phyloP scores from a whole-genome alignment of 2,888 invertebrate species.

The Pogonocherus hispidulus region DNA sequence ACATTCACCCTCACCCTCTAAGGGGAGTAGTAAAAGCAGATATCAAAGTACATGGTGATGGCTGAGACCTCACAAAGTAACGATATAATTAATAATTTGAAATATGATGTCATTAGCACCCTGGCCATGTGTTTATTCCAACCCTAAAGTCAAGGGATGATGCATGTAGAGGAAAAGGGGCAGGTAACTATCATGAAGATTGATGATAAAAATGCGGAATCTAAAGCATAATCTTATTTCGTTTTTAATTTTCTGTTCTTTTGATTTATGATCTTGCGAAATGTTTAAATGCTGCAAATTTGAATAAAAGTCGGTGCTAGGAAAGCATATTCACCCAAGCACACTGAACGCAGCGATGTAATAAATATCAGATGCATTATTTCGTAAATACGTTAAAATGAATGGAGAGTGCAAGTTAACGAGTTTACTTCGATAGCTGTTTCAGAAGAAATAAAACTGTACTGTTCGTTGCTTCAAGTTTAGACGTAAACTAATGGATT shows the following conservation, averaged over 20 bases:
- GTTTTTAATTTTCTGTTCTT: conserved; percentile 56
- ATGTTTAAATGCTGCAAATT: conserved; percentile 48
- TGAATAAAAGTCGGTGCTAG: conserved; percentile 41
- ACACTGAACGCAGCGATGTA: conserved; percentile 20
- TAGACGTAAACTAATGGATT: background rate
- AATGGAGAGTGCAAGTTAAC: conserved; percentile 10
- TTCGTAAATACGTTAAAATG: conserved; percentile 16
- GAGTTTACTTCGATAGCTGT: conserved; percentile 6
- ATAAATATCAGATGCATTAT: conserved; percentile 28
- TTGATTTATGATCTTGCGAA: conserved; percentile 52
- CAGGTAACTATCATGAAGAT: conserved; percentile 61
- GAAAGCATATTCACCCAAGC: conserved; percentile 10
- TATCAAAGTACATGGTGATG: conserved; percentile 41
- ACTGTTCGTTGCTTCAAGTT: background rate
- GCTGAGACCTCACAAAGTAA: conserved; percentile 41
- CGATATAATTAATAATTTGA: conserved; percentile 64
- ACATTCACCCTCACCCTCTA: conserved; percentile 34
- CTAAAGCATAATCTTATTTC: conserved; percentile 55
- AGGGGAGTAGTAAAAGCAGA: conserved; percentile 42
- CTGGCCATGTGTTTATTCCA: conserved; percentile 62
- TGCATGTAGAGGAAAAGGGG: conserved; percentile 51
- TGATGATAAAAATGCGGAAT: conserved; percentile 59
- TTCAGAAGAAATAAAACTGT: background rate
- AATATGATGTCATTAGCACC: conserved; percentile 65
- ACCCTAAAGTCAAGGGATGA: conserved; percentile 37